Base-by-base conservation (phyloP, 2,113 vertebrate genomes). In the Dolichotis patagonum region DNA sequence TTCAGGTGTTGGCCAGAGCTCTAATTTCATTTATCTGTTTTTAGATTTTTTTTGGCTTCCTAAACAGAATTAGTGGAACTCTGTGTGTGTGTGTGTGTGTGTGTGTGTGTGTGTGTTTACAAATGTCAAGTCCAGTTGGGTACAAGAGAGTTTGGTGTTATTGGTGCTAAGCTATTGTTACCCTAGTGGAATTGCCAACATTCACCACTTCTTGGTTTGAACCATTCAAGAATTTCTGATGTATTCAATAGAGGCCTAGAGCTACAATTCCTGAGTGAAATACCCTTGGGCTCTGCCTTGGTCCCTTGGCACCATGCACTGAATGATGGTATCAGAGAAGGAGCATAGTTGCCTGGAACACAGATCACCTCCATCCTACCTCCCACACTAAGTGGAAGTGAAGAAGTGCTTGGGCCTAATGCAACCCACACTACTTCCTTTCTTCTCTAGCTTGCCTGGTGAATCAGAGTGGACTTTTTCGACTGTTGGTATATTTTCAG, bases 331-430 rank as follows among this genome's bases (percentile, higher is more conserved):
- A 1, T 13, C 5, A 14, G 7, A 4, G 16, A 46, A 28, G 28
- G 12, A 9, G 12, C 26, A 12, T 20, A 19, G 56, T 5, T 54
- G 62, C 38, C 60, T 85, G 41, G 65, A 26, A 12, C 12, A 1
- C 0, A 2, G 60, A 1, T 10, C 1, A 3, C 24, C 19, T 43
- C 7, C 41, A 43, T 41, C 28, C 49, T 3, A 3, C 1, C 10
- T 60, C 80, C 60, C n/a, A 7, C 43, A 26, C 17, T 0, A 7
- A 1, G 14, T 41, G 41, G 38, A 43, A 14, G 10, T 19, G 43
- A 8, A 28, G 22, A 32, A 41, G 28, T 46, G 13, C 16, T 26
- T 35, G n/a, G 69, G n/a, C 5, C 7, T 35, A 17, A 14, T 0
- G 0, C 19, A 20, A 41, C 32, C 60, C 77, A 35, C 20, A 26